phyloP scores from a whole-genome alignment of 2,113 vertebrate species.

The Phoenicopterus ruber region DNA sequence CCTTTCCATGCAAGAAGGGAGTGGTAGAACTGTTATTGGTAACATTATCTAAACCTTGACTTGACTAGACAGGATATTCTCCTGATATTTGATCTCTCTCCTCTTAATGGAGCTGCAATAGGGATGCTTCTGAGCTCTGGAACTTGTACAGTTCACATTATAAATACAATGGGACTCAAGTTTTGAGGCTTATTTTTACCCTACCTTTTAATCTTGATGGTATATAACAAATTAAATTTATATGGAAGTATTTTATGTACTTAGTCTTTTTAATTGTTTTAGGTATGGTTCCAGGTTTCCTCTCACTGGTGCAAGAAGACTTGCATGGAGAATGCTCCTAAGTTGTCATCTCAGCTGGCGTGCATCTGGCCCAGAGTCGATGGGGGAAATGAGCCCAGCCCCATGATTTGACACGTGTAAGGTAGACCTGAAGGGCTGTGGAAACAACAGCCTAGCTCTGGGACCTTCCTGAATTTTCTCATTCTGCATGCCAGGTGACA shows the following conservation, averaged over 20 bases:
- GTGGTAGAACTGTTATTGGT: neutral
- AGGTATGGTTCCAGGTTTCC: neutral
- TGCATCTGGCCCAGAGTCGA: accelerated
- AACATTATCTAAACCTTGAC: neutral
- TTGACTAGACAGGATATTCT: neutral
- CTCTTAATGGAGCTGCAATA: neutral
- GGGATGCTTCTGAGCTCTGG: neutral
- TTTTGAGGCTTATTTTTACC: neutral
- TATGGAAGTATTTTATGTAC: neutral
- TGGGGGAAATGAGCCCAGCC: neutral
- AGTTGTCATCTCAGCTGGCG: neutral
- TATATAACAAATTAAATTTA: neutral
- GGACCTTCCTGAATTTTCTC: neutral
- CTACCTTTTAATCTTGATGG: neutral
- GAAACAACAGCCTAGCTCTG: neutral
- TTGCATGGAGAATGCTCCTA: neutral
- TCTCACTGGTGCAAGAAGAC: neutral
- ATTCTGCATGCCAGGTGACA: neutral
- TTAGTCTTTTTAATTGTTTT: neutral
- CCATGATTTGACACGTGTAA: neutral
- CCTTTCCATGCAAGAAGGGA: neutral
- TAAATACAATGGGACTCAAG: neutral
- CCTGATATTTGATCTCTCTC: neutral
- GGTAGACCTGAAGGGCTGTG: neutral
- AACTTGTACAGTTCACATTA: neutral